Percentiles rank a stretch among this genome's conserved stretches.
These are phyloP conservation scores for Pelochelys cantorii DNA, from an alignment of 2,797 vertebrate species.

Conservation along the genomic window DNA sequence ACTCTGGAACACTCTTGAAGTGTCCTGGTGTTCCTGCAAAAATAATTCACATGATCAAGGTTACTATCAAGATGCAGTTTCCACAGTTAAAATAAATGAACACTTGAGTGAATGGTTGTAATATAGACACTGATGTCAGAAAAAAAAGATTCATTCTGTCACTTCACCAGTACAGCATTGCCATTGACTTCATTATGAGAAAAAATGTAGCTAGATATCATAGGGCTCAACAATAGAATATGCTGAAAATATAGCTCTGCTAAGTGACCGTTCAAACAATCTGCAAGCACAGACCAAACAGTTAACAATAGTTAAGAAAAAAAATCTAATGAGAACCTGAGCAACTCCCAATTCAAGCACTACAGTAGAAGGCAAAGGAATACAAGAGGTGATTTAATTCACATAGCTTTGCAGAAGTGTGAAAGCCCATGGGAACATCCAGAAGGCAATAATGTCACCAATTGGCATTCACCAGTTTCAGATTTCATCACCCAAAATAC, in stretches of 20 bases:
- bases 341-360: too few species aligned
- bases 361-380: too few species aligned
- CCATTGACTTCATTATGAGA: not conserved
- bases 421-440: too few species aligned
- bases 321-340: too few species aligned
- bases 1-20: not conserved
- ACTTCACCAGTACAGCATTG: not conserved
- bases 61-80: not conserved
- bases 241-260: not conserved
- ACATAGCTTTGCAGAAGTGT: too few species aligned
- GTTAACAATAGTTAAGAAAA: not conserved
- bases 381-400: too few species aligned
- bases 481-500: too few species aligned
- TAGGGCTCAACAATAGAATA: constrained; percentile 3
- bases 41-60: not conserved
- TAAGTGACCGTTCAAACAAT: not conserved
- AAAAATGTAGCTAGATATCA: not conserved
- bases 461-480: too few species aligned
- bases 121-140: not conserved
- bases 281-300: not conserved
- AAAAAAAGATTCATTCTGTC: not conserved
- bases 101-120: accelerated
- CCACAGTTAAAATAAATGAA: not conserved
- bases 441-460: too few species aligned
- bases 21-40: not conserved